These are phyloP conservation scores for Leguminivora glycinivorella DNA, from an alignment of 1,140 invertebrate genomes.

Conservation along the genomic window DNA sequence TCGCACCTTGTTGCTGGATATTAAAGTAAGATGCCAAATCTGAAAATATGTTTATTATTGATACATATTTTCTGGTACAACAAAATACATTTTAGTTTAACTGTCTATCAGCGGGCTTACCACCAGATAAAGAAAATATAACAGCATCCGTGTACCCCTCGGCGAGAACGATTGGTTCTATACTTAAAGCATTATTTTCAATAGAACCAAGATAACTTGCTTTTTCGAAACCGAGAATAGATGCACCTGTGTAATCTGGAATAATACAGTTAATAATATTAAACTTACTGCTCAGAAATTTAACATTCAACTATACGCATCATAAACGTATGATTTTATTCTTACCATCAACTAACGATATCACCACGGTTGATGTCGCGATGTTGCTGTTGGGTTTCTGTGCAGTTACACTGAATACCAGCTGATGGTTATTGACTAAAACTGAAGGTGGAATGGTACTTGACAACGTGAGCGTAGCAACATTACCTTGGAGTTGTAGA, in stretches of 20 bases:
- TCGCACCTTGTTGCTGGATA: slow-evolving; percentile 19
- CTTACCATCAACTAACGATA: neutral
- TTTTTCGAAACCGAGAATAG: neutral
- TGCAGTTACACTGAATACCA: neutral
- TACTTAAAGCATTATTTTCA: slow-evolving; percentile 1
- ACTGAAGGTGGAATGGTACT: neutral
- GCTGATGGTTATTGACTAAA: neutral
- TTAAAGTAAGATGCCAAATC: slow-evolving; percentile 35
- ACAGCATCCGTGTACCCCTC: neutral
- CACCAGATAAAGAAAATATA: neutral
- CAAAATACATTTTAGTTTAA: too few relatives aligned
- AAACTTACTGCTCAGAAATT: too few relatives aligned
- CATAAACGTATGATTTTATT: too few relatives aligned
- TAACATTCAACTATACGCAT: too few relatives aligned
- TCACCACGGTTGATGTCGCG: neutral
- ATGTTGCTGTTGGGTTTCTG: neutral
- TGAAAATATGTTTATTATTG: slow-evolving; percentile 28
- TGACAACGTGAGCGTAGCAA: slow-evolving; percentile 27
- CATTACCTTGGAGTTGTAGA: slow-evolving; percentile 1
- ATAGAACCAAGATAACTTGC: neutral
- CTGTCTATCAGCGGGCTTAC: neutral
- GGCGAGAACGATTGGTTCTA: slow-evolving; percentile 1
- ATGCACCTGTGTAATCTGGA: slow-evolving; percentile 8
- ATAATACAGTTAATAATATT: too few relatives aligned
- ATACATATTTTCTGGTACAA: neutral